Percentiles rank a stretch among this genome's conserved stretches.
Evolutionary conservation across 1,140 invertebrate species (phyloP).

Genomic region (Lasioglossum albipes): DNA sequence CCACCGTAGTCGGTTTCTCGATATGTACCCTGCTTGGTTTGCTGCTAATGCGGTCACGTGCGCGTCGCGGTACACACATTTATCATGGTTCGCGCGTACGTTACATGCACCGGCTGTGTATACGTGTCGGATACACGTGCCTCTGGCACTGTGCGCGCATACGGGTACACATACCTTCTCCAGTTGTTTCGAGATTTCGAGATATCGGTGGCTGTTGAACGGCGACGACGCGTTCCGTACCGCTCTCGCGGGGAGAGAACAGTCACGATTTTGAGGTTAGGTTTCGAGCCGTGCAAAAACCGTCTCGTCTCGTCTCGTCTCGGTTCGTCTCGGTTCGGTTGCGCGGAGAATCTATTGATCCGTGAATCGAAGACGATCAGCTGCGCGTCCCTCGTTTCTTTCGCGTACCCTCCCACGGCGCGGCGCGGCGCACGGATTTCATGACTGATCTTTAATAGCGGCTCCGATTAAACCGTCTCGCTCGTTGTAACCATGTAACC

Average conservation of each 20-base stretch:
- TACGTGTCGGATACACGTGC: slow-evolving; percentile 35
- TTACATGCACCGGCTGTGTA: background rate
- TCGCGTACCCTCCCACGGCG: slow-evolving; percentile 9
- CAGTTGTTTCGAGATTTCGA: slow-evolving; percentile 28
- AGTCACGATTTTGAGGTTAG: slow-evolving; percentile 40
- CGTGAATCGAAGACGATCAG: slow-evolving; percentile 48
- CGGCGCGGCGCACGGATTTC: slow-evolving; percentile 10
- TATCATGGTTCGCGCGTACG: slow-evolving; percentile 28
- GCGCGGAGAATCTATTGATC: slow-evolving; percentile 48
- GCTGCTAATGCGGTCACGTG: slow-evolving; percentile 46
- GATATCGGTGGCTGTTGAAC: slow-evolving; percentile 13
- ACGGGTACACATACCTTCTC: background rate
- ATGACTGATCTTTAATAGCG: slow-evolving; percentile 48
- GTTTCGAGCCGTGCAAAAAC: too few relatives aligned
- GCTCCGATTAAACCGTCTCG: slow-evolving; percentile 48
- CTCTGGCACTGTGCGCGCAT: slow-evolving; percentile 9
- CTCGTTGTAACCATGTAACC: slow-evolving; percentile 44
- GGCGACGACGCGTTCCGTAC: too few relatives aligned
- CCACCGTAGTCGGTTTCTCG: slow-evolving; percentile 17
- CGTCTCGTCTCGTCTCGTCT: slow-evolving; percentile 38
- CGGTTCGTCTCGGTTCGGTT: slow-evolving; percentile 39
- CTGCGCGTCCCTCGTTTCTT: background rate
- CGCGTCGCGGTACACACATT: slow-evolving; percentile 20
- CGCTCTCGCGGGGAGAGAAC: background rate
- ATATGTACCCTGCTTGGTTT: slow-evolving; percentile 1